Percentiles rank a stretch among this genome's conserved stretches.
phyloP scores from a whole-genome alignment of 2,888 invertebrate genomes.

The Pharmacophagus antenor region DNA sequence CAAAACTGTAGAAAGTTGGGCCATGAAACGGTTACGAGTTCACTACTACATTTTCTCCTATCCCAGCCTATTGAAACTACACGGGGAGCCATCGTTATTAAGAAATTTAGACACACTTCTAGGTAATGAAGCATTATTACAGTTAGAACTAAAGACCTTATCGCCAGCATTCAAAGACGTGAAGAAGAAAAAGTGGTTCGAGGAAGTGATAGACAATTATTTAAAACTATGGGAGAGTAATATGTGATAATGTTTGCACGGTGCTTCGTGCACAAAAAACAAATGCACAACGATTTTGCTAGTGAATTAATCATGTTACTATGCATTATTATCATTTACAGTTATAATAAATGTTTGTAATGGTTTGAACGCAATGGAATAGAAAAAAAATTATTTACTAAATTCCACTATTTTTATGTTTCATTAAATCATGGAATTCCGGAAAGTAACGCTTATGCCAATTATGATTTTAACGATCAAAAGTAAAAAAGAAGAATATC shows the following conservation, averaged over 20 bases:
- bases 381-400: no score
- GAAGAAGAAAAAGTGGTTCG: slow-evolving; percentile 89
- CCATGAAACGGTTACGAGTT: slow-evolving; percentile 84
- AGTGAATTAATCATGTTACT: background rate
- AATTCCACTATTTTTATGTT: no score
- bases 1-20: slow-evolving; percentile 89
- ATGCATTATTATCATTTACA: background rate
- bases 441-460: no score
- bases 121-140: slow-evolving; percentile 91
- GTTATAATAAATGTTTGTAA: background rate
- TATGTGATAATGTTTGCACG: slow-evolving; percentile 80
- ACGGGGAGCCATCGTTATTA: slow-evolving; percentile 87
- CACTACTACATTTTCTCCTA: slow-evolving; percentile 91
- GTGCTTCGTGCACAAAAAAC: background rate
- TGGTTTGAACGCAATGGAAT: background rate
- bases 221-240: slow-evolving; percentile 95
- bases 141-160: slow-evolving; percentile 89
- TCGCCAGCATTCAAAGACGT: slow-evolving; percentile 89
- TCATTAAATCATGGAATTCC: no score
- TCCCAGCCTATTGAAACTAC: slow-evolving; percentile 88
- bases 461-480: slow-evolving; percentile 1
- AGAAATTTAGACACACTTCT: slow-evolving; percentile 86
- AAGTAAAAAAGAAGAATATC: background rate
- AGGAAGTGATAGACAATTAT: slow-evolving; percentile 93
- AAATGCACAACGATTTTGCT: background rate